phyloP scores from a whole-genome alignment of 2,797 vertebrate genomes.

The Tenualosa ilisha region DNA sequence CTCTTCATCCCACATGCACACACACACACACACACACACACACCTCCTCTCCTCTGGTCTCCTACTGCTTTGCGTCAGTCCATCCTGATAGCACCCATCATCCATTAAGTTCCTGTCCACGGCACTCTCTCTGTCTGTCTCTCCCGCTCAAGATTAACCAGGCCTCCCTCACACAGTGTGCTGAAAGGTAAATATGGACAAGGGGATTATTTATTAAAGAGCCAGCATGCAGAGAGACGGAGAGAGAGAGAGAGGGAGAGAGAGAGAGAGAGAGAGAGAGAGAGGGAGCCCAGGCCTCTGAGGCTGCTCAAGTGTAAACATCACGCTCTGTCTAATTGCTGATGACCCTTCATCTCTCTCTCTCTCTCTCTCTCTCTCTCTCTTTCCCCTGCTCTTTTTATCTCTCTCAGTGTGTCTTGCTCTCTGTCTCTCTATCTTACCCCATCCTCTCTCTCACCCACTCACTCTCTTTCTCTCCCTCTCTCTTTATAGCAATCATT shows the following conservation, averaged over 20 bases:
- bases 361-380: not conserved
- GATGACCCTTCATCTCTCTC: too few relatives aligned
- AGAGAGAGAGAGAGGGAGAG: too few relatives aligned
- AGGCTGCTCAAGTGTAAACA: slow-evolving; percentile 13
- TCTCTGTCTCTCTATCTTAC: not conserved
- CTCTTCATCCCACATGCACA: not conserved
- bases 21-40: not conserved
- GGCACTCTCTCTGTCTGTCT: not conserved
- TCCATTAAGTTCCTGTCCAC: not conserved
- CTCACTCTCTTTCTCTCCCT: not conserved
- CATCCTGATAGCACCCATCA: not conserved
- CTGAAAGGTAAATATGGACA: slow-evolving; percentile 1
- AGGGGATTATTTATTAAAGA: slow-evolving; percentile 4
- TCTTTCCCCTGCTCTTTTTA: not conserved
- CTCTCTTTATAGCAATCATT: not conserved
- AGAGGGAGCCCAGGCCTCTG: not conserved
- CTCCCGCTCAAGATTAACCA: not conserved
- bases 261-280: too few relatives aligned
- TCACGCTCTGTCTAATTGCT: not conserved
- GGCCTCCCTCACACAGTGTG: not conserved
- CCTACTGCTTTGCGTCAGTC: not conserved
- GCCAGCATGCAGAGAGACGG: not conserved
- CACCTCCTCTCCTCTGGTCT: not conserved
- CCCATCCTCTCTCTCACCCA: not conserved
- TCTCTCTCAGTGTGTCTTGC: not conserved